Evolutionary conservation across 2,113 vertebrate species (phyloP), one percentile per base, ranked within the genome.

Genomic region (Oriolus oriolus): DNA sequence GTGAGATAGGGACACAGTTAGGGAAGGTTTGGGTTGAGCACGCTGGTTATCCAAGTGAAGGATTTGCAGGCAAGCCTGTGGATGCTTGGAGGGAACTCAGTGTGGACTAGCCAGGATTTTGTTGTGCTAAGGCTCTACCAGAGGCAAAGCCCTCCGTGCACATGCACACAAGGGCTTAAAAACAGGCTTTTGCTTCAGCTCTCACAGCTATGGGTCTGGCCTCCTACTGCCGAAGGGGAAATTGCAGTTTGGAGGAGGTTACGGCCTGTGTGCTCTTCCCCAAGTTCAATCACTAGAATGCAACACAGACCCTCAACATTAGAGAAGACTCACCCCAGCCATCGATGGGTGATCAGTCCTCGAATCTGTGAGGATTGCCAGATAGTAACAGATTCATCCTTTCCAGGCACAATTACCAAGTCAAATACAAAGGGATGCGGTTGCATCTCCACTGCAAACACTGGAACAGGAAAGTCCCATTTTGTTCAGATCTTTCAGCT

Each of bases 191-290:
- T 87, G 9, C 44, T 50, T 73, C 19, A 24, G 19, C 26, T 88
- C 23, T 27, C n/a, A 60, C 7, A 41, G 2, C 30, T n/a, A 1
- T 45, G 27, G 27, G 24, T 65, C 21, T 87, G 7, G 0, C 7
- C 6, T 6, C 6, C 31, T 60, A n/a, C 21, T 19, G 19, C 39
- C 20, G 16, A 44, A 74, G 42, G 16, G 33, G 9, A 80, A 50
- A 35, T 42, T 14, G 27, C 61, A 8, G 8, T 44, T 53, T 57
- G 31, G 31, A 86, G 24, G 39, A 69, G 16, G 24, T 22, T 16
- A 44, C 53, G 82, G 31, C 28, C n/a, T 16, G 10, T 12, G 16
- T 41, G 8, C 30, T 74, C 14, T n/a, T 54, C 33, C 30, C 11
- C 64, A 49, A 9, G 15, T 42, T 74, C 27, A 52, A 3, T 66